These are phyloP conservation scores for Rhizomys pruinosus DNA, from an alignment of 2,113 vertebrate species.

Conservation along the genomic window DNA sequence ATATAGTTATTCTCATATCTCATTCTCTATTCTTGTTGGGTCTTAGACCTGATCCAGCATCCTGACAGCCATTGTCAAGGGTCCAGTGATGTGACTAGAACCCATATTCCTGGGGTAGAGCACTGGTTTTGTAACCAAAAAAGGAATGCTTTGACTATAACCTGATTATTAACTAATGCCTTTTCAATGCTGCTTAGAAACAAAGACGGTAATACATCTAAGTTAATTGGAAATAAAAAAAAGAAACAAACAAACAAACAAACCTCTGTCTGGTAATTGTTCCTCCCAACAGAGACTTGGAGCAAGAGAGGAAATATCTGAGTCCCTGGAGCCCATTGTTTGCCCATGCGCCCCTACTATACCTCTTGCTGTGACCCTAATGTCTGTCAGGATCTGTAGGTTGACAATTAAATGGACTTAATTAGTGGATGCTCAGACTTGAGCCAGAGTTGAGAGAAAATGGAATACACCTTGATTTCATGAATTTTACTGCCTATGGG, in stretches of 20 bases:
- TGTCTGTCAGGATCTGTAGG: neutral
- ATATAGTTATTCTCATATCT: neutral
- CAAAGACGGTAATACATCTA: too few species aligned
- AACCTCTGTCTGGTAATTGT: neutral
- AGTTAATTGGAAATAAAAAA: too few species aligned
- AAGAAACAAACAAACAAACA: too few species aligned
- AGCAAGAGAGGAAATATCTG: slow-evolving; percentile 1
- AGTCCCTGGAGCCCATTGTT: neutral
- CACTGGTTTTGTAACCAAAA: slow-evolving; percentile 46
- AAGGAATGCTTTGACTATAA: slow-evolving; percentile 40
- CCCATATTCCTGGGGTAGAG: neutral
- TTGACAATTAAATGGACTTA: slow-evolving; percentile 41
- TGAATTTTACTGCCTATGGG: slow-evolving; percentile 31
- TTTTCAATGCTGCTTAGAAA: slow-evolving; percentile 13
- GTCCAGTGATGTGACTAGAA: slow-evolving; percentile 19
- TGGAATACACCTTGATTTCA: slow-evolving; percentile 26
- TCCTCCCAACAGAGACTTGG: neutral
- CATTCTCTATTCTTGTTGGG: slow-evolving; percentile 53
- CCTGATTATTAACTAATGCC: neutral
- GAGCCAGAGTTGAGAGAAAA: slow-evolving; percentile 40
- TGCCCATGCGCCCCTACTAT: neutral
- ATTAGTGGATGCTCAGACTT: slow-evolving; percentile 30
- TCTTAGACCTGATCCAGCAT: slow-evolving; percentile 44
- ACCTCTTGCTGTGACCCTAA: neutral
- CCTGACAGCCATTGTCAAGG: slow-evolving; percentile 41